These are phyloP conservation scores for Pocillopora meandrina DNA, from an alignment of 92 coral and sea anemone genomes.

Conservation along the genomic window DNA sequence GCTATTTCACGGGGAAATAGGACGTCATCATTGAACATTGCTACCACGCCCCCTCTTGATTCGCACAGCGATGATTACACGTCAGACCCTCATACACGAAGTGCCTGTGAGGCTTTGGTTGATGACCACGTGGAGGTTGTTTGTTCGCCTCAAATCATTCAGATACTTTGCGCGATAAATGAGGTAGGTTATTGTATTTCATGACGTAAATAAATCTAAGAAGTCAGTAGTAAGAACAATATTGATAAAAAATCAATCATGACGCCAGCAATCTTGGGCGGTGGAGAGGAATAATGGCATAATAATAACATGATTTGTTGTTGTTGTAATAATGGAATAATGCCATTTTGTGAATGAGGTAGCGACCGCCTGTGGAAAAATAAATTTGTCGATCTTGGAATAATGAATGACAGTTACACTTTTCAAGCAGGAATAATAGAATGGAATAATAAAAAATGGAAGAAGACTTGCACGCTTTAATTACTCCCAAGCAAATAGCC, in stretches of 20 bases:
- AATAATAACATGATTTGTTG: too few species aligned
- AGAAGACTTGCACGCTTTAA: conserved; percentile 43
- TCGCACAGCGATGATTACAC: background rate
- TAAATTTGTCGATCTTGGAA: too few species aligned
- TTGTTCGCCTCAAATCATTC: background rate
- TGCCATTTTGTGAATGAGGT: too few species aligned
- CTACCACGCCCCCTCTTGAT: background rate
- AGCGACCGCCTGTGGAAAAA: too few species aligned
- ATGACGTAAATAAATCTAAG: background rate
- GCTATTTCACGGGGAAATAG: too few species aligned
- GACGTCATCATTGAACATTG: too few species aligned
- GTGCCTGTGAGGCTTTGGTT: background rate
- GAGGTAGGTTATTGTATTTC: background rate
- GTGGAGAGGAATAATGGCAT: too few species aligned
- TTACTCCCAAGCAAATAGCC: conserved; percentile 39
- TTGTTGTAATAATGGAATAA: too few species aligned
- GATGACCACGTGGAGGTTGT: background rate
- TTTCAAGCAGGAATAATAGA: too few species aligned
- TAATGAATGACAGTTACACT: too few species aligned
- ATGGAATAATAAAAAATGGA: conserved; percentile 31
- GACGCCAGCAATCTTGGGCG: background rate
- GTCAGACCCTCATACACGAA: background rate
- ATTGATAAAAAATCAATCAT: background rate
- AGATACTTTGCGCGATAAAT: background rate
- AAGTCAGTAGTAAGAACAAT: background rate